Percentiles rank a stretch among this genome's conserved stretches.
These are phyloP conservation scores for Coecobrya sp. DNA, from an alignment of 2,888 invertebrate genomes.

Conservation along the genomic window DNA sequence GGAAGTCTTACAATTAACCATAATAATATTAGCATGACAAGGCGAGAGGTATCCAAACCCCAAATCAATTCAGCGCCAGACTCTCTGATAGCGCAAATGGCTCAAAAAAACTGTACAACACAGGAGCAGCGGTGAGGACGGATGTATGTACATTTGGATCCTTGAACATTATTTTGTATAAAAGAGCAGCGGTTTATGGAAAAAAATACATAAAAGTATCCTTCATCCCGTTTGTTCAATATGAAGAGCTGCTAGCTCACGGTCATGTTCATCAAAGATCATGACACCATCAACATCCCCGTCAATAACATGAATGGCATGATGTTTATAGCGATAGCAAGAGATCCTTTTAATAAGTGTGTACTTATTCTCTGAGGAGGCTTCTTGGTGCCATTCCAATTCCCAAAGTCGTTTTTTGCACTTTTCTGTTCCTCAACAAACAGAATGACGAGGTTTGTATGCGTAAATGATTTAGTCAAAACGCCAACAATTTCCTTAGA, in stretches of 20 bases:
- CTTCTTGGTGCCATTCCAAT: slow-evolving; percentile 32
- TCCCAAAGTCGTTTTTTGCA: slow-evolving; percentile 33
- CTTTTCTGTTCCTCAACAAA: neutral
- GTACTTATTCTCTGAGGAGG: neutral
- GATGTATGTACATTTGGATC: neutral
- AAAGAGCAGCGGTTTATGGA: slow-evolving; percentile 24
- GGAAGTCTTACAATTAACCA: slow-evolving; percentile 55
- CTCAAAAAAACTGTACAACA: neutral
- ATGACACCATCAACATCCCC: slow-evolving; percentile 14
- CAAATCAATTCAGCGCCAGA: neutral
- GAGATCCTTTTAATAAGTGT: slow-evolving; percentile 51
- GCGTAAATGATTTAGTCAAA: slow-evolving; percentile 37
- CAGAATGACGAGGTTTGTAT: neutral
- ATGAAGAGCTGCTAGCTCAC: slow-evolving; percentile 22
- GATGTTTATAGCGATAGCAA: neutral
- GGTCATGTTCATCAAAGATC: slow-evolving; percentile 47
- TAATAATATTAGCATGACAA: slow-evolving; percentile 23
- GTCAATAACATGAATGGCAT: slow-evolving; percentile 48
- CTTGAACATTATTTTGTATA: neutral
- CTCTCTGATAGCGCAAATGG: neutral
- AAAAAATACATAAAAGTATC: slow-evolving; percentile 6
- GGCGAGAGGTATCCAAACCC: neutral
- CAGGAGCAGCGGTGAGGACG: neutral
- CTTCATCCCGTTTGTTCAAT: slow-evolving; percentile 14
- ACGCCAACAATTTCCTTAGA: slow-evolving; percentile 11